Evolutionary conservation across 1,140 invertebrate genomes (phyloP).

Genomic region (Ceratosolen solmsi): DNA sequence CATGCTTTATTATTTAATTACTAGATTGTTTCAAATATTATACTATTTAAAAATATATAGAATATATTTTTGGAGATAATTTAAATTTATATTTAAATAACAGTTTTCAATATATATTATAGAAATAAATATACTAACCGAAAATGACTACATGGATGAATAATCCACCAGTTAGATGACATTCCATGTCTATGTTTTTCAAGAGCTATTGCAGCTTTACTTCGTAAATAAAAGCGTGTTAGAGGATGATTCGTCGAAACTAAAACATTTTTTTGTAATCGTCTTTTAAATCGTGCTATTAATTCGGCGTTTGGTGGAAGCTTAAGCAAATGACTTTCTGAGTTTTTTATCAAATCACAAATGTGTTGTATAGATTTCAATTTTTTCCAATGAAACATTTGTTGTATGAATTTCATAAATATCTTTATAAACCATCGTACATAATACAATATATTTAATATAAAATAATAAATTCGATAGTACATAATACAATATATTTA

Average conservation of each 20-base stretch:
- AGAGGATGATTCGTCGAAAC: conserved; percentile 58
- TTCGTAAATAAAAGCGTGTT: conserved; percentile 58
- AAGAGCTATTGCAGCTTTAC: conserved; percentile 59
- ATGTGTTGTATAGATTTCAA: conserved; percentile 45
- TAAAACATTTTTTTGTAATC: conserved; percentile 61
- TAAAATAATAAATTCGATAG: no score
- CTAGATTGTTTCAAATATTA: no score
- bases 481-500: no score
- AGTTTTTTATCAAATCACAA: conserved; percentile 58
- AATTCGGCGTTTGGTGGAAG: conserved; percentile 61
- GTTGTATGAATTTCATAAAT: background rate
- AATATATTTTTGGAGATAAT: no score
- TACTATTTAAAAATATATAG: no score
- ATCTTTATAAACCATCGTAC: no score
- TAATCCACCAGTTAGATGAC: conserved; percentile 61
- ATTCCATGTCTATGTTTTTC: conserved; percentile 62
- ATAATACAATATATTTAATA: no score
- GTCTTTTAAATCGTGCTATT: conserved; percentile 54
- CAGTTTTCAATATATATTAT: no score
- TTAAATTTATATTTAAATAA: no score
- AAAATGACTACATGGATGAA: conserved; percentile 63
- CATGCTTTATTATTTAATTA: no score
- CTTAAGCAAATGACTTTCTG: conserved; percentile 60
- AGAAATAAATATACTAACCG: conserved; percentile 50
- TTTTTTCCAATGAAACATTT: background rate